These are phyloP conservation scores for Nerophis ophidion DNA, from an alignment of 2,113 vertebrate species.

Conservation along the genomic window DNA sequence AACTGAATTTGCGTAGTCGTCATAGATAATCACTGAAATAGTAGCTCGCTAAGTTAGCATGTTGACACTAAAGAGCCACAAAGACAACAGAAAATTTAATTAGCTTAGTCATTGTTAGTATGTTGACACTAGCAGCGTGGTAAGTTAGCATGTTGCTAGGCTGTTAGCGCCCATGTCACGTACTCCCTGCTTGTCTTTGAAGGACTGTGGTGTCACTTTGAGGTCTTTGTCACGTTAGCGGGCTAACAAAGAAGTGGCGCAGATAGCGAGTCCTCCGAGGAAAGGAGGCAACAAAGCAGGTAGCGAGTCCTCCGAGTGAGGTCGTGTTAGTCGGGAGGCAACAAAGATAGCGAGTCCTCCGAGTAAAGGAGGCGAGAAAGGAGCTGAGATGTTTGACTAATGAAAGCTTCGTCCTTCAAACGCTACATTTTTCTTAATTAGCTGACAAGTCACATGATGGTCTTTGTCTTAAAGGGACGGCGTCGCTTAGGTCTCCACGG, in stretches of 20 bases:
- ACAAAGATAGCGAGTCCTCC: no score
- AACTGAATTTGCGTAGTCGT: background rate
- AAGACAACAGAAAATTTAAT: background rate
- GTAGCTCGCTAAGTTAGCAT: no score
- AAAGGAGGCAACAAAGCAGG: background rate
- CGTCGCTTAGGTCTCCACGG: constrained; percentile 49
- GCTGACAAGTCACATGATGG: constrained; percentile 6
- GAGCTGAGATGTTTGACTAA: constrained; percentile 74
- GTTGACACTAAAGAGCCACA: no score
- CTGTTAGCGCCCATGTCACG: no score
- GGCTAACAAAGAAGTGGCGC: constrained; percentile 47
- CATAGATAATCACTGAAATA: no score
- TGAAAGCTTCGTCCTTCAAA: constrained; percentile 75
- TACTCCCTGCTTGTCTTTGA: background rate
- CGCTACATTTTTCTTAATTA: no score
- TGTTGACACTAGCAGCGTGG: background rate
- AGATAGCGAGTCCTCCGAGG: no score
- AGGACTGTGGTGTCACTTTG: constrained; percentile 31
- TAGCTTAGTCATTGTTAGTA: no score
- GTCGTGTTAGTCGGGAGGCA: no score
- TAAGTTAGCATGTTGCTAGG: background rate
- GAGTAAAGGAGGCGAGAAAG: background rate
- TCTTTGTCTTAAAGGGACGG: constrained; percentile 71
- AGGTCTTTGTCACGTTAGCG: constrained; percentile 23
- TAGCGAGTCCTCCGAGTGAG: no score